Base-by-base conservation (phyloP, 2,113 vertebrate genomes). In the Symphodus melops region DNA sequence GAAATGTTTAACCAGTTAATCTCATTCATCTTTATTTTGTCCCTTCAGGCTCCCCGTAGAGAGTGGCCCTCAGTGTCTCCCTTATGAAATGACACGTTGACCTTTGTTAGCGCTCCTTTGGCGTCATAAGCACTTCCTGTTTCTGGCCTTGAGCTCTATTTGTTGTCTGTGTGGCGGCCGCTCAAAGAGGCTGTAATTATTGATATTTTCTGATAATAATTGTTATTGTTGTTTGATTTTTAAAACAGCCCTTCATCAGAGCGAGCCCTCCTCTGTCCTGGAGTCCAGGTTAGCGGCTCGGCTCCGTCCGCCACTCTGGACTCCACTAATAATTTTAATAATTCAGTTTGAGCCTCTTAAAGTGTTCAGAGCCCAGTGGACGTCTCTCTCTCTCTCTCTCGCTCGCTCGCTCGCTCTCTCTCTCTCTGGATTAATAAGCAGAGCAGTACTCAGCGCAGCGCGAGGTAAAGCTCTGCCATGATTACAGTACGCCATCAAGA, bases 401-500 rank as follows among this genome's bases (percentile, higher is more conserved):
- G 41, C 88, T 82, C 28, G 4, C 88, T 87, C 88, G 41, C 88
- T 82, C 28, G 4, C 28, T 41, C 88, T 87, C 88, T 49, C 69
- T 82, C 76, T 84, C 76, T 82, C 70, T 55, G 90, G 87, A 93
- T 94, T 94, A 93, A 94, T 93, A 93, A 90, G 90, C 82, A 46
- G 74, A 68, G 90, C 84, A 73, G 81, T 72, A 88, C 90, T 92
- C 81, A 83, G 92, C 89, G 68, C 93, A 93, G 91, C 75, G 93
- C 91, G 90, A 87, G 91, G 88, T 90, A 91, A 90, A 92, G 88
- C 91, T 91, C 88, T 83, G 88, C 87, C 90, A 91, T 94, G 93
- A 94, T 94, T 94, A 93, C 92, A 92, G 90, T 88, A 93, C 89
- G 91, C 92, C 95, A 93, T 88, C 94, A 92, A 94, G 92, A 92